These are phyloP conservation scores for Seriola rivoliana DNA, from an alignment of 2,113 vertebrate genomes.

Conservation along the genomic window DNA sequence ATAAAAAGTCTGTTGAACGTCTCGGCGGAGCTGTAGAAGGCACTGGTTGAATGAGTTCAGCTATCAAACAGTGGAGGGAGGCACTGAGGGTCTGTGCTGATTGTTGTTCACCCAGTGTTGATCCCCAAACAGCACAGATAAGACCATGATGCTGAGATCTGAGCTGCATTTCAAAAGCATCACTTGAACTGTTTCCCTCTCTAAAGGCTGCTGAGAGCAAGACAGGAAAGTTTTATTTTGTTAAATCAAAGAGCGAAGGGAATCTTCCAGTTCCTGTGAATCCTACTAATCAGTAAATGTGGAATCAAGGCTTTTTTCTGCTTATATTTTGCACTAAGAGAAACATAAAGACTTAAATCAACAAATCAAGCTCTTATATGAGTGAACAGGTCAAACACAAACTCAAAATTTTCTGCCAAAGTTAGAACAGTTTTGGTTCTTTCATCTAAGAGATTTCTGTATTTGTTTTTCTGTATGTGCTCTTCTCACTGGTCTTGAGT, in stretches of 20 bases:
- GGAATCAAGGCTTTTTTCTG: neutral
- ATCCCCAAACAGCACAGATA: slow-evolving; percentile 43
- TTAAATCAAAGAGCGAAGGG: slow-evolving; percentile 21
- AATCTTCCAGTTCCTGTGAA: slow-evolving; percentile 19
- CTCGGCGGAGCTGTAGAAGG: slow-evolving; percentile 54
- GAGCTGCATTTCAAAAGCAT: slow-evolving; percentile 63
- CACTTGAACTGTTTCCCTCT: neutral
- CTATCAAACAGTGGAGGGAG: slow-evolving; percentile 52
- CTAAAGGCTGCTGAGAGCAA: slow-evolving; percentile 18
- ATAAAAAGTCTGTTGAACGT: slow-evolving; percentile 57
- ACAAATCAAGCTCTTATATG: too few species aligned
- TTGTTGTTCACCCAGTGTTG: slow-evolving; percentile 58
- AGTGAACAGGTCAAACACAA: neutral
- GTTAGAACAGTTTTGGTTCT: neutral
- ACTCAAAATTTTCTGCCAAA: neutral
- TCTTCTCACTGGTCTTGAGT: neutral
- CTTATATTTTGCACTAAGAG: neutral
- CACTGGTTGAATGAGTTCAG: slow-evolving; percentile 55
- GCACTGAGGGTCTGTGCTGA: slow-evolving; percentile 49
- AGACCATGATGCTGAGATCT: slow-evolving; percentile 44
- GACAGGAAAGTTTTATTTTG: slow-evolving; percentile 4
- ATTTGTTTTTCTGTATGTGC: neutral
- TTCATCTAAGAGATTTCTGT: neutral
- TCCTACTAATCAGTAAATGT: neutral
- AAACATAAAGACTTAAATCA: too few species aligned